Percentiles rank a stretch among this genome's conserved stretches.
Evolutionary conservation across 2,797 vertebrate genomes (phyloP).

Genomic region (Xerus rutilus): DNA sequence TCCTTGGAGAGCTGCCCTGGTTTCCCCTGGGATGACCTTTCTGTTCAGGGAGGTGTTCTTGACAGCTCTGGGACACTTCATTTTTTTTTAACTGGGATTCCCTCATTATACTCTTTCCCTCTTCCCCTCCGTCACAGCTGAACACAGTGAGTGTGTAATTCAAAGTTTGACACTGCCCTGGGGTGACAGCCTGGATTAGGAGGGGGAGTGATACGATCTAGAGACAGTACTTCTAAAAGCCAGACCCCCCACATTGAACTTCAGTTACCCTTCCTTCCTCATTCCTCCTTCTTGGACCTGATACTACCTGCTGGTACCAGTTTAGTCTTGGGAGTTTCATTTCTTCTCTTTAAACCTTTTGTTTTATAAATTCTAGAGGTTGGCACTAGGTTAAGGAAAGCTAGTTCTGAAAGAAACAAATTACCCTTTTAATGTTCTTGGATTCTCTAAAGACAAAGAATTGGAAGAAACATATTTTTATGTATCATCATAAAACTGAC

Average conservation of each 20-base stretch:
- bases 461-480: background rate
- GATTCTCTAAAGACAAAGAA: constrained; percentile 4
- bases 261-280: background rate
- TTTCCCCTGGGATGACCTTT: background rate
- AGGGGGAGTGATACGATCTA: background rate
- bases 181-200: background rate
- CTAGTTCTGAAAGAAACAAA: constrained; percentile 8
- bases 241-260: background rate
- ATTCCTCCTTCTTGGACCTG: background rate
- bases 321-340: background rate
- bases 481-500: background rate
- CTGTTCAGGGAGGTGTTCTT: background rate
- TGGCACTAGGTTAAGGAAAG: background rate
- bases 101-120: background rate
- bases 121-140: background rate
- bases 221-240: background rate
- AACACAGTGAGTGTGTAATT: background rate
- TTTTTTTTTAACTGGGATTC: background rate
- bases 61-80: background rate
- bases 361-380: background rate
- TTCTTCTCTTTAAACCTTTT: constrained; percentile 35
- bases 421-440: constrained; percentile 30
- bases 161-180: background rate
- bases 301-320: background rate
- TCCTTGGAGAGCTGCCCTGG: background rate